Base-by-base conservation (phyloP, 2,113 vertebrate genomes). In the Podarcis cretensis region DNA sequence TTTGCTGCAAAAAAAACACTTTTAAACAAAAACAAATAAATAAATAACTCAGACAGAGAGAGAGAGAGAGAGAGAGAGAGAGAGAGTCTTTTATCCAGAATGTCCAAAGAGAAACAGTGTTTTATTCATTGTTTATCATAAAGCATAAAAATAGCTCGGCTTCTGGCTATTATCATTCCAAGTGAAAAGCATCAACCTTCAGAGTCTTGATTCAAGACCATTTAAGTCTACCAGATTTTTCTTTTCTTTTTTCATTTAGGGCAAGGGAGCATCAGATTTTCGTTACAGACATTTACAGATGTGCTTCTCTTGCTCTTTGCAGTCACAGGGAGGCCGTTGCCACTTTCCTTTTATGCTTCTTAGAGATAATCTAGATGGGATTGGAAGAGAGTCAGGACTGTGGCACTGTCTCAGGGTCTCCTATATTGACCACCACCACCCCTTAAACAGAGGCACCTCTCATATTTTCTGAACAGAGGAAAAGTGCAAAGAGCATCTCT, bases 81-180 rank as follows among this genome's bases (percentile, higher is more conserved):
- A 37, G 37, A 37, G 37, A 37, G 7, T 90, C 83, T 48, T 59
- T n/a, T 48, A 89, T 92, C 91, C 86, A 93, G 86, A 94, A 91
- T 91, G 94, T 94, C 92, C 90, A 91, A 54, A 77, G 86, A 89
- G 92, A 93, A 93, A 27, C n/a, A 2, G 2, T 86, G 10, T 90
- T 54, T 92, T 92, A 75, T 95, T 94, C 90, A 85, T 89, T 92
- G 48, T 94, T 94, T 95, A 90, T 93, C 89, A 90, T 90, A 92
- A 91, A 91, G 92, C 90, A 94, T 92, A 95, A 95, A 96, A 95
- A 96, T 93, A 96, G 90, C 93, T 90, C 37, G 23, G 86, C 40
- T 94, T 94, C 96, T 96, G 96, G 92, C 85, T 96, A 95, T 95
- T 95, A 96, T 97, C 95, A 96, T 89, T 87, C 69, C 83, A 83